Base-by-base conservation (phyloP, 2,797 vertebrate genomes). In the Aselliscus stoliczkanus region DNA sequence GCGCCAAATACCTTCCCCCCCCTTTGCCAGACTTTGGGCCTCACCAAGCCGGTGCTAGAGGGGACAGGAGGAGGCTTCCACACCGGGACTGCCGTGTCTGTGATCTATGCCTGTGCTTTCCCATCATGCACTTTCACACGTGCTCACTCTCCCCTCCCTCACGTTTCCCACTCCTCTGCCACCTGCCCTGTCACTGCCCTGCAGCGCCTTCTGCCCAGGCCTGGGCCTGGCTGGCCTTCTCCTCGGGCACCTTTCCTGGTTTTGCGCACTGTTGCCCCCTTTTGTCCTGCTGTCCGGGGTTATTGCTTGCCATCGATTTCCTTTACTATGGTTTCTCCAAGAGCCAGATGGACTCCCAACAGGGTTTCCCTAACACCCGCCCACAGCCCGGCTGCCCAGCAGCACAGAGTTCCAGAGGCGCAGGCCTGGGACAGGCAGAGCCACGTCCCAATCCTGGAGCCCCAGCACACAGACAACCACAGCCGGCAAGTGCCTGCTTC, bases 81-180 rank as follows among this genome's bases (percentile, higher is more conserved):
- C 13, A 0, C 15, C 15, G 52, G 14, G 52, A 54, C 52, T 54
- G 0, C 7, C 5, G 17, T 21, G 52, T 21, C 52, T 7, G 52
- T 21, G 52, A 54, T 18, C 18, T 54, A 4, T 54, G 1, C 4
- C 52, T 54, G 52, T 21, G 52, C 52, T 54, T 52, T 54, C 20
- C 18, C 52, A 5, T 54, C 18, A 15, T 50, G 47, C 47, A 50
- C 18, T 18, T 56, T 70, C 44, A 2, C 34, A 6, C 4, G 34
- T 0, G 1, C 5, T n/a, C 21, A 2, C 13, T 18, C 1, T 1
- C 42, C 31, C 7, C 39, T 10, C 5, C 37, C 39, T 54, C 60
- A 29, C 50, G 13, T 7, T 17, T 15, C 29, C n/a, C 10, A 0
- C 58, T 34, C 25, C 7, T 42, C 14, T 5, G 1, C 54, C 37